Percentiles rank a stretch among this genome's conserved stretches.
phyloP scores from a whole-genome alignment of 2,797 vertebrate genomes.

The Margarornis squamiger region DNA sequence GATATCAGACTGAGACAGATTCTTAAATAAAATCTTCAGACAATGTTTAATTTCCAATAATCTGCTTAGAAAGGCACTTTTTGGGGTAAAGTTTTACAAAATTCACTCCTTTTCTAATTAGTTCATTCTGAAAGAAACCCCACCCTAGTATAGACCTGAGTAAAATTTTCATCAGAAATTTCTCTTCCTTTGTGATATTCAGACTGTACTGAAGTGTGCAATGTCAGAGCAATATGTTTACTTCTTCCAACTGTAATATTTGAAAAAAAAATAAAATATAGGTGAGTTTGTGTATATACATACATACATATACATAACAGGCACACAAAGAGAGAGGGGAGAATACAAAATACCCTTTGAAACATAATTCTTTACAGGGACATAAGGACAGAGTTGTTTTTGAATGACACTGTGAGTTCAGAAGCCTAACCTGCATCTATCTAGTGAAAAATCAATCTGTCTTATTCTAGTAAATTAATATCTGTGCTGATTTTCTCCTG shows the following conservation, averaged over 20 bases:
- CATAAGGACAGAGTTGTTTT: not conserved
- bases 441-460: slow-evolving; percentile 31
- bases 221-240: not conserved
- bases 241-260: not conserved
- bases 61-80: not conserved
- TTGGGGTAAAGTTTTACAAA: not conserved
- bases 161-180: not conserved
- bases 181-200: not conserved
- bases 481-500: not conserved
- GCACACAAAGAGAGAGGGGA: accelerated
- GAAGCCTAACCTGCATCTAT: not conserved
- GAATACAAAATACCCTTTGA: not conserved
- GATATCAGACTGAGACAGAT: accelerated
- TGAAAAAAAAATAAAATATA: not conserved
- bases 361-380: not conserved
- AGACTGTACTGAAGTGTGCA: not conserved
- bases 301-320: not conserved
- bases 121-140: not conserved
- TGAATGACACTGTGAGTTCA: not conserved
- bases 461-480: slow-evolving; percentile 38
- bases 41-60: not conserved
- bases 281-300: not conserved
- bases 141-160: accelerated
- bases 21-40: not conserved
- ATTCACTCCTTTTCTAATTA: not conserved